phyloP scores from a whole-genome alignment of 1,140 invertebrate species.

The Glossosoma conforme region DNA sequence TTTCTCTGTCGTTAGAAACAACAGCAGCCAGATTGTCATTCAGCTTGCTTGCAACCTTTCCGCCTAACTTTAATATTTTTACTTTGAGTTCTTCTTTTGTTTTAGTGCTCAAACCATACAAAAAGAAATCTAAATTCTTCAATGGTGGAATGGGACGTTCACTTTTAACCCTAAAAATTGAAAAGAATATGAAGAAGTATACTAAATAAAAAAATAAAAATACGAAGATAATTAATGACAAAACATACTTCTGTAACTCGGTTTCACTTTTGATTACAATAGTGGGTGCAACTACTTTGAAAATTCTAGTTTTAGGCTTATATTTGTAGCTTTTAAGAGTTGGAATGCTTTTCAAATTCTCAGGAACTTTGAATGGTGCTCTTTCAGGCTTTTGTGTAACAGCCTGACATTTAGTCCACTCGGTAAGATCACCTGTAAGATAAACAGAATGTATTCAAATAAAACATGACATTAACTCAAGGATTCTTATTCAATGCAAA shows the following conservation, averaged over 20 bases:
- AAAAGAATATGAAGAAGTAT: too few species aligned
- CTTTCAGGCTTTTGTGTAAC: conserved; percentile 68
- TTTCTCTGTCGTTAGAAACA: conserved; percentile 66
- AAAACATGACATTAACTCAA: background rate
- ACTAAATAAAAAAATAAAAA: conserved; percentile 15
- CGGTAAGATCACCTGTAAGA: conserved; percentile 69
- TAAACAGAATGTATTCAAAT: too few species aligned
- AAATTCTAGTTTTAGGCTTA: conserved; percentile 56
- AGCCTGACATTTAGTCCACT: conserved; percentile 87
- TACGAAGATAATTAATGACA: conserved; percentile 16
- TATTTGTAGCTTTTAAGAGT: conserved; percentile 68
- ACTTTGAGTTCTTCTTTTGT: conserved; percentile 62
- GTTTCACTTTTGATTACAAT: conserved; percentile 55
- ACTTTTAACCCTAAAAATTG: conserved; percentile 52
- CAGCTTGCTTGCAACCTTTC: conserved; percentile 63
- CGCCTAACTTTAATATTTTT: conserved; percentile 70
- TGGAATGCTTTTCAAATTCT: conserved; percentile 55
- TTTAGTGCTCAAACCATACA: conserved; percentile 58
- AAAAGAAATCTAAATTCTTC: conserved; percentile 75
- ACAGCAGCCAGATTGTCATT: conserved; percentile 65
- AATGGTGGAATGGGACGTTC: conserved; percentile 59
- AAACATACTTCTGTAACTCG: conserved; percentile 40
- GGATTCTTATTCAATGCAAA: too few species aligned
- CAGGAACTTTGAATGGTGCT: conserved; percentile 68
- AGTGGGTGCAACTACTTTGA: conserved; percentile 49